Conservation (phyloP, 2,888 invertebrate genomes). For the Drosophila infuscata region DNA sequence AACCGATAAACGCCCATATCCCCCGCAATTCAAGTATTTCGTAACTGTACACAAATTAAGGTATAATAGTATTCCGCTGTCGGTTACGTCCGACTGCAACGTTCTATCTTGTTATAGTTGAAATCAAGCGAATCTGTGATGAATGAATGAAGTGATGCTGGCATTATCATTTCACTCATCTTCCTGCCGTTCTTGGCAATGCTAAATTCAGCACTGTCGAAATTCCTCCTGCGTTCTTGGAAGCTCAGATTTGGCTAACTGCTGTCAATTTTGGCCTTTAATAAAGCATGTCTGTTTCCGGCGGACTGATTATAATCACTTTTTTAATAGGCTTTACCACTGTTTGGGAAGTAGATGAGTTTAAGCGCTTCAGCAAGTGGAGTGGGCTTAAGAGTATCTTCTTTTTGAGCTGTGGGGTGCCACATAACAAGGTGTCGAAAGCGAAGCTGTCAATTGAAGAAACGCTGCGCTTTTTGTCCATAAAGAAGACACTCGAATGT, state of each 20-base stretch:
- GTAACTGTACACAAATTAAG: no score
- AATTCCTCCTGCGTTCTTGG: conserved; percentile 39
- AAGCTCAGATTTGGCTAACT: conserved; percentile 14
- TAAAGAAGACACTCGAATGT: neutral
- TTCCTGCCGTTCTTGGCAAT: conserved; percentile 56
- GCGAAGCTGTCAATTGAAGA: neutral
- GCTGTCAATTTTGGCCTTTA: neutral
- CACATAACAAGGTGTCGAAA: neutral
- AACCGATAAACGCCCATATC: no score
- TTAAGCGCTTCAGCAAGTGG: conserved; percentile 4
- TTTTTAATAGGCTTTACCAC: neutral
- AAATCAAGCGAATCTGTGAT: neutral
- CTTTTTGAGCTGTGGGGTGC: conserved; percentile 38
- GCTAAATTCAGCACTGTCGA: conserved; percentile 56
- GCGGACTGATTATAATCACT: conserved; percentile 8
- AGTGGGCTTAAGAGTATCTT: conserved; percentile 2
- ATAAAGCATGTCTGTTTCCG: neutral
- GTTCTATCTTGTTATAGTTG: neutral
- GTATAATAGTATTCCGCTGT: no score
- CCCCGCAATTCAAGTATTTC: no score
- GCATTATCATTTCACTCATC: conserved; percentile 35
- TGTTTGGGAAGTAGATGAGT: neutral
- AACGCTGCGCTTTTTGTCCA: neutral
- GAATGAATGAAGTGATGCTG: fast-evolving
- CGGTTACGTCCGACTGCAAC: no score